phyloP scores from a whole-genome alignment of 2,113 vertebrate species.

The Aegithalos caudatus region DNA sequence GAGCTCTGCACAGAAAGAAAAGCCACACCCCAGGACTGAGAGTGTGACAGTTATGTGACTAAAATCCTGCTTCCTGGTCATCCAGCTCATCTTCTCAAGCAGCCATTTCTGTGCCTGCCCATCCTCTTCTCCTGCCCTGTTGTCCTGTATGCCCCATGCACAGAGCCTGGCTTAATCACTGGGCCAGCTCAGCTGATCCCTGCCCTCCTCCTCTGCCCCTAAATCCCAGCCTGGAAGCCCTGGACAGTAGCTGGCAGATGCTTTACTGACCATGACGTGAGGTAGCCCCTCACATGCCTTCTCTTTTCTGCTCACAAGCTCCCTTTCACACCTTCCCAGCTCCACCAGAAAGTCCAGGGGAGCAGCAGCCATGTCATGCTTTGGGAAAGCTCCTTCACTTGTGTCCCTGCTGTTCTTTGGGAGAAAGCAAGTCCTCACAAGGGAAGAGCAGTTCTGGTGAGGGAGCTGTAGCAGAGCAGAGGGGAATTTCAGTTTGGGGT shows the following conservation, averaged over 20 bases:
- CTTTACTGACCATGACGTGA: neutral
- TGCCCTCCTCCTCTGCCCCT: neutral
- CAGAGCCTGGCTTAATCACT: neutral
- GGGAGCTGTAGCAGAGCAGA: neutral
- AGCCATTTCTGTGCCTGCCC: neutral
- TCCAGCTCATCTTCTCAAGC: neutral
- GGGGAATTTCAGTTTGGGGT: neutral
- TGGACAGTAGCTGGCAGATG: neutral
- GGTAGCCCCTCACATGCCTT: fast-evolving
- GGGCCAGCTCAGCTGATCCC: neutral
- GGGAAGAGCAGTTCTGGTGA: neutral
- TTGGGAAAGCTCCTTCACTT: neutral
- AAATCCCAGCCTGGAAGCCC: neutral
- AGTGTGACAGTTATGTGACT: neutral
- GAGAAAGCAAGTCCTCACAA: neutral
- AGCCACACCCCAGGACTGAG: neutral
- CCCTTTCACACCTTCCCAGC: neutral
- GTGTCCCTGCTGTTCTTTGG: neutral
- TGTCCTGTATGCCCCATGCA: neutral
- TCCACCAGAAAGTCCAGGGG: neutral
- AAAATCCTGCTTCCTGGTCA: neutral
- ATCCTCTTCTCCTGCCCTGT: neutral
- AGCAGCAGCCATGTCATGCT: neutral
- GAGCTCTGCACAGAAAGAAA: neutral
- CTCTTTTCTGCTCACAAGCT: neutral